Conservation (phyloP, 2,888 invertebrate species). For the Dicroscelio sp. region DNA sequence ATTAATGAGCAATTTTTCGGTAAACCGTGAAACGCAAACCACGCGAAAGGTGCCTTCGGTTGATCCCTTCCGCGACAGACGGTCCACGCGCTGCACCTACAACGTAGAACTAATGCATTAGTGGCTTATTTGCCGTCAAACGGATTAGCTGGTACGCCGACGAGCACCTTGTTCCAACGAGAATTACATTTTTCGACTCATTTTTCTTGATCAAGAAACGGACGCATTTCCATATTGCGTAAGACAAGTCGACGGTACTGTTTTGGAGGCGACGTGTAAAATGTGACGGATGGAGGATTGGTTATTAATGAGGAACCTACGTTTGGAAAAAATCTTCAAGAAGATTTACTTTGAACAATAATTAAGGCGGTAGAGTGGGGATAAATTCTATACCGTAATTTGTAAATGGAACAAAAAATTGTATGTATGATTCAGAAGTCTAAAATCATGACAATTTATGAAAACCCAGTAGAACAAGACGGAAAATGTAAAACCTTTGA, state of each 20-base stretch:
- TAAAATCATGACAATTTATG: no score
- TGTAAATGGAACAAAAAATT: no score
- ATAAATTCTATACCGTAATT: no score
- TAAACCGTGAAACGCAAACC: slow-evolving; percentile 87
- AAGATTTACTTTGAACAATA: no score
- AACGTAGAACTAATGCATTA: slow-evolving; percentile 85
- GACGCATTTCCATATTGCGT: not conserved
- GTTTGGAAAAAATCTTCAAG: no score
- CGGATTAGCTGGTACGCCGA: slow-evolving; percentile 31
- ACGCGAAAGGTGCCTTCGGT: slow-evolving; percentile 78
- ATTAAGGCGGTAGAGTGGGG: no score
- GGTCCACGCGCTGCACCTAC: slow-evolving; percentile 84
- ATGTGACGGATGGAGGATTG: slow-evolving; percentile 1
- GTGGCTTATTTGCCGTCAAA: slow-evolving; percentile 72
- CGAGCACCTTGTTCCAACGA: slow-evolving; percentile 35
- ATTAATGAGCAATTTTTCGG: slow-evolving; percentile 87
- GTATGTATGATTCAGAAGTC: no score
- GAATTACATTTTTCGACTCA: not conserved
- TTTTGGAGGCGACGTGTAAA: not conserved
- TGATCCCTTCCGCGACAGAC: slow-evolving; percentile 85
- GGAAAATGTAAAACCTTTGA: no score
- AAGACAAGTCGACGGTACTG: no score
- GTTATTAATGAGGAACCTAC: slow-evolving; percentile 1
- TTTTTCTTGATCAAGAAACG: slow-evolving; percentile 17
- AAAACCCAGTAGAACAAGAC: no score